Base-by-base conservation (phyloP, 1,140 invertebrate species). In the Caerostris darwini region DNA sequence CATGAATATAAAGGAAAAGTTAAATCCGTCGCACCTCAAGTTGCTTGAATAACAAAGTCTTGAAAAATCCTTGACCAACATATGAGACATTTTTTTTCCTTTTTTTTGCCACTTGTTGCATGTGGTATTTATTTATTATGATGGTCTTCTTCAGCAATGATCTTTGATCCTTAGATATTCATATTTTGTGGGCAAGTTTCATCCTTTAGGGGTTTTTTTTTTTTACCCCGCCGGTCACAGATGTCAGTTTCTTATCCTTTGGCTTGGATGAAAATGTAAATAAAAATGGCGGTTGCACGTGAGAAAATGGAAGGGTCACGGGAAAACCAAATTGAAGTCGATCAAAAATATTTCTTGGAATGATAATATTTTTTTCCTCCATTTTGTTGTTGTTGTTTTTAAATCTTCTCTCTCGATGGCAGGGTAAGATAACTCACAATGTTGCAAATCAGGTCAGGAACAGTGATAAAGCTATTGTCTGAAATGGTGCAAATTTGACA, bases 21-120 rank as follows among this genome's bases (percentile, higher is more conserved):
- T 77, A 34, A 77, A 77, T 77, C 19, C 69, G 69, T 50, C 69
- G 69, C 69, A 77, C 34, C 34, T 53, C 69, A 50, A 5, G 19
- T 61, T 14, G 69, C 69, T 77, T 77, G 69, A 77, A 77, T 53
- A 77, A 77, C 69, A 77, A 77, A 77, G 34, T 50, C 69, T 34
- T 34, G 34, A 10, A 34, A 77, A 77, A 77, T 77, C 69, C 69
- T 77, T 77, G 69, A 77, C 69, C 69, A 77, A 77, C 69, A 77
- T 77, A 50, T 77, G 69, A 77, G 69, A 77, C 69, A 77, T 77
- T 77, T 77, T 71, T 69, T 71, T 77, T 10, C 7, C 7, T 77
- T 50, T 7, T 10, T 61, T 61, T 14, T 14, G 17, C 59, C 17
- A 61, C 59, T 14, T 61, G 59, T 10, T 77, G 34, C 19, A 77